phyloP scores from a whole-genome alignment of 1,140 invertebrate genomes.

The Solenopsis invicta region DNA sequence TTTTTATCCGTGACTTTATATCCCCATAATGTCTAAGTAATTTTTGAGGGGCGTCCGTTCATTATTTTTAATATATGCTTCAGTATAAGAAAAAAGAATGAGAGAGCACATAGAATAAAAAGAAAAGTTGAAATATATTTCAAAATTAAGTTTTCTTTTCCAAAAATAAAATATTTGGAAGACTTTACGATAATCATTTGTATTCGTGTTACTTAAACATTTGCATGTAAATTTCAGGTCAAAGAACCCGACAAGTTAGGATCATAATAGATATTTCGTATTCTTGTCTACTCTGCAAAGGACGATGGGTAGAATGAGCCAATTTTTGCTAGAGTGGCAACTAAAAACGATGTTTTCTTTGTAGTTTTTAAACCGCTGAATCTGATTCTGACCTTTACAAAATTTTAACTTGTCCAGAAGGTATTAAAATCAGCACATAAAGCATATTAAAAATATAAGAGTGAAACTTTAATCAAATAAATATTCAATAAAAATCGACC shows the following conservation, averaged over 20 bases:
- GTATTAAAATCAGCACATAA: too few species aligned
- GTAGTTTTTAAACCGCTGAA: too few species aligned
- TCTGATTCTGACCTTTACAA: too few species aligned
- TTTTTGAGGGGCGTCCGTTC: neutral
- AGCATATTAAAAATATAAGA: too few species aligned
- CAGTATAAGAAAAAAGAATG: neutral
- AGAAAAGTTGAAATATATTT: neutral
- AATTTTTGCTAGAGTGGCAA: too few species aligned
- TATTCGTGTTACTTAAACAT: neutral
- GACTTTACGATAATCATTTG: neutral
- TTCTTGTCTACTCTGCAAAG: neutral
- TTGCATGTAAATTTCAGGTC: neutral
- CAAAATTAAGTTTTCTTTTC: neutral
- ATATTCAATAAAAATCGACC: too few species aligned
- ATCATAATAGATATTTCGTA: neutral
- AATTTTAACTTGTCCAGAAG: too few species aligned
- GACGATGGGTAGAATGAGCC: too few species aligned
- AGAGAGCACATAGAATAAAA: neutral
- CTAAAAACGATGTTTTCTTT: too few species aligned
- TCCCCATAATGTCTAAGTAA: conserved; percentile 4
- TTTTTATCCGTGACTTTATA: conserved; percentile 17
- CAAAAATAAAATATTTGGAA: conserved; percentile 24
- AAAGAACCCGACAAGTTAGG: neutral
- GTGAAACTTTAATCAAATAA: too few species aligned
- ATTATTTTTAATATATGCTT: neutral